phyloP scores from a whole-genome alignment of 2,113 vertebrate genomes.

The Paradisaea rubra region DNA sequence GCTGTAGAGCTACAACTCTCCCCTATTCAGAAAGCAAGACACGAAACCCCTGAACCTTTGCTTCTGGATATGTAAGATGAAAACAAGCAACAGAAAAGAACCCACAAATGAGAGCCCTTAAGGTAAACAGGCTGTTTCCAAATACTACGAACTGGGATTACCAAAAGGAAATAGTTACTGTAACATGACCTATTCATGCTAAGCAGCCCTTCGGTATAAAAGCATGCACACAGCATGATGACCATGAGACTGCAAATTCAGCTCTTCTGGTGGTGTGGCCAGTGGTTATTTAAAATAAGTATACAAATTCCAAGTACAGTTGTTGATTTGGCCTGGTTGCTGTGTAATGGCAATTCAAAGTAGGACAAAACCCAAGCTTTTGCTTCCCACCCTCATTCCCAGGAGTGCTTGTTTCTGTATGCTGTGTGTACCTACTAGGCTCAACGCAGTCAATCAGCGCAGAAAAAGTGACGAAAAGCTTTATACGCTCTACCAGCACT shows the following conservation, averaged over 20 bases:
- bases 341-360: not conserved
- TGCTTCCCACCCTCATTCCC: not conserved
- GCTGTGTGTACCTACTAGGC: not conserved
- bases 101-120: not conserved
- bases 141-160: not conserved
- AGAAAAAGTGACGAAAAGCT: not conserved
- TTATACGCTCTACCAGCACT: not conserved
- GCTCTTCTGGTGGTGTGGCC: not conserved
- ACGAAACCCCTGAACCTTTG: not conserved
- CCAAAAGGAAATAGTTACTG: constrained; percentile 5
- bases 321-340: not conserved
- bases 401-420: not conserved
- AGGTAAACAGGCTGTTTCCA: not conserved
- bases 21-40: not conserved
- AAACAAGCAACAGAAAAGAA: not conserved
- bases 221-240: not conserved
- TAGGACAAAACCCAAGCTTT: not conserved
- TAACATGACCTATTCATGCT: not conserved
- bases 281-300: not conserved
- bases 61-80: not conserved
- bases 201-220: not conserved
- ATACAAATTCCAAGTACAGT: not conserved
- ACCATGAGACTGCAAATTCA: not conserved
- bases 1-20: not conserved
- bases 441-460: not conserved